These are phyloP conservation scores for Apis florea DNA, from an alignment of 1,140 invertebrate species.

Conservation along the genomic window DNA sequence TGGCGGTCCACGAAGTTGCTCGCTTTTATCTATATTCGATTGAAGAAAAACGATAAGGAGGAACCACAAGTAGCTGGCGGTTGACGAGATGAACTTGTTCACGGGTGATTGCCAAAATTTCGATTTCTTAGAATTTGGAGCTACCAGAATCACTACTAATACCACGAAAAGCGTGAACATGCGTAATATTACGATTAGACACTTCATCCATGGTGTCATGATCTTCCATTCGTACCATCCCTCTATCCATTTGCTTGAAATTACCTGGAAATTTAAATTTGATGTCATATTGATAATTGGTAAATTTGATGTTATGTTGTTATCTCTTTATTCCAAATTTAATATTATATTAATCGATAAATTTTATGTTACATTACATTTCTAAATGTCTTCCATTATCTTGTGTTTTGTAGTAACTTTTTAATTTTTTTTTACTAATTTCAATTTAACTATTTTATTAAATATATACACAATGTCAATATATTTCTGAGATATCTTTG, in stretches of 20 bases:
- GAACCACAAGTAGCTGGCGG: slow-evolving; percentile 84
- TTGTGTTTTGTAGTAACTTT: too few species aligned
- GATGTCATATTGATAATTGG: too few species aligned
- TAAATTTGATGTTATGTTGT: neutral
- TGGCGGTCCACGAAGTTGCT: slow-evolving; percentile 81
- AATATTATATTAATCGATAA: too few species aligned
- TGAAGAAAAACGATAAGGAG: slow-evolving; percentile 82
- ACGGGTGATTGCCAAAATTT: slow-evolving; percentile 79
- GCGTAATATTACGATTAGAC: slow-evolving; percentile 72
- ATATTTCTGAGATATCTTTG: too few species aligned
- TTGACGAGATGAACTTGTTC: slow-evolving; percentile 83
- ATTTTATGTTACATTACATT: too few species aligned
- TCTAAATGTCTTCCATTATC: too few species aligned
- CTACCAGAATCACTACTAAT: slow-evolving; percentile 74
- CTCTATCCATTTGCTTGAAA: slow-evolving; percentile 79
- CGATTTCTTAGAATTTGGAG: slow-evolving; percentile 75
- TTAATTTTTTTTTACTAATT: too few species aligned
- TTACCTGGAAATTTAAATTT: slow-evolving; percentile 29
- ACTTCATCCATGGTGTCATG: slow-evolving; percentile 71
- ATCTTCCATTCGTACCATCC: slow-evolving; percentile 82
- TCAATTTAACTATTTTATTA: too few species aligned
- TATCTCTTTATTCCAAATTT: too few species aligned
- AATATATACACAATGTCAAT: too few species aligned
- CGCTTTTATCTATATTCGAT: slow-evolving; percentile 81
- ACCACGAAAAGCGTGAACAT: slow-evolving; percentile 79